phyloP scores from a whole-genome alignment of 1,140 invertebrate species.

The Melanaphis sacchari region DNA sequence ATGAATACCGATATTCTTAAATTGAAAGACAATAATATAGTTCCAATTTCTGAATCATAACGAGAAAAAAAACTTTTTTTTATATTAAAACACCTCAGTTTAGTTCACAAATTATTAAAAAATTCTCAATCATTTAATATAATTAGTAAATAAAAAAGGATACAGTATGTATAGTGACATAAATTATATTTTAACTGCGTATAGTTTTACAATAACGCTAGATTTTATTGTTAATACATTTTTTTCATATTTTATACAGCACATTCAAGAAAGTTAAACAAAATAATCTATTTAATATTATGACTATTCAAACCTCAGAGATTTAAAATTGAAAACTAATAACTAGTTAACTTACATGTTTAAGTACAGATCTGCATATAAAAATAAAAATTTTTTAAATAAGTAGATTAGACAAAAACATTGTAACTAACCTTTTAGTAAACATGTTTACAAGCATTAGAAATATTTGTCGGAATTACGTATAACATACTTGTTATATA shows the following conservation, averaged over 20 bases:
- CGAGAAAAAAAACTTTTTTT: background rate
- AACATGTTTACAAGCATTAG: background rate
- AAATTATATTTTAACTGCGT: too few relatives aligned
- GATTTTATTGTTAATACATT: background rate
- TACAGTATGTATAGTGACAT: too few relatives aligned
- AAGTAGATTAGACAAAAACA: background rate
- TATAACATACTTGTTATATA: background rate
- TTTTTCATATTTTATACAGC: too few relatives aligned
- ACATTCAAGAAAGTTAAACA: too few relatives aligned
- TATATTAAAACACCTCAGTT: too few relatives aligned
- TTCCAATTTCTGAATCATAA: background rate
- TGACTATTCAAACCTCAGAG: background rate
- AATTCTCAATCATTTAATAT: too few relatives aligned
- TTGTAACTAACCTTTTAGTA: background rate
- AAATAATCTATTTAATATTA: too few relatives aligned
- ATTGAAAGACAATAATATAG: background rate
- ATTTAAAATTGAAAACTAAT: background rate
- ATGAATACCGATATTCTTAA: background rate
- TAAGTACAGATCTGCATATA: background rate
- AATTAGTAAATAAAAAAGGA: too few relatives aligned
- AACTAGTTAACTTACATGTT: background rate
- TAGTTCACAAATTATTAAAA: too few relatives aligned
- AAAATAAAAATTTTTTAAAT: background rate
- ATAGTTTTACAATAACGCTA: too few relatives aligned
- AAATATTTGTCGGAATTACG: background rate